Conservation (phyloP, 2,888 invertebrate species). For the Rhagonycha fulva region DNA sequence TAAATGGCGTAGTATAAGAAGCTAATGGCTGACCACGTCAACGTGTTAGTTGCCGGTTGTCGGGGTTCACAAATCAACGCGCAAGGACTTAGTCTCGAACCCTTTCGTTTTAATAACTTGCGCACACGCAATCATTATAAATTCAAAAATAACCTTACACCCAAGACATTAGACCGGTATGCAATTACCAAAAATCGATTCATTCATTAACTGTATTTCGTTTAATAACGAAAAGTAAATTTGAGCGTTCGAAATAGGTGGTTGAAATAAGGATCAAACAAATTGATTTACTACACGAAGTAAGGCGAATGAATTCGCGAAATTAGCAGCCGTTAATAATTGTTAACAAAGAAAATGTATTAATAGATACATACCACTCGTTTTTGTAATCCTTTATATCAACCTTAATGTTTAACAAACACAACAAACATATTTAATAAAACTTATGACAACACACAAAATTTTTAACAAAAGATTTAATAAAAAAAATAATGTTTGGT, state of each 20-base stretch:
- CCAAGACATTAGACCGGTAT: constrained; percentile 18
- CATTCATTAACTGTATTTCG: background rate
- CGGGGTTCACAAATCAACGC: constrained; percentile 81
- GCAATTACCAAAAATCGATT: constrained; percentile 14
- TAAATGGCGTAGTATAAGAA: constrained; percentile 49
- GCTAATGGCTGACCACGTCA: constrained; percentile 54
- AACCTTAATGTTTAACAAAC: constrained; percentile 50
- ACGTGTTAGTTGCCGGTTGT: constrained; percentile 62
- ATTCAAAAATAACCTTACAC: constrained; percentile 20
- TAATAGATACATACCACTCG: constrained; percentile 45
- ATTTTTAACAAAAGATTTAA: constrained; percentile 19
- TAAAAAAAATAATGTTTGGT: constrained; percentile 16
- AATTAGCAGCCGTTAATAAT: background rate
- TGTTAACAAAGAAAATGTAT: constrained; percentile 22
- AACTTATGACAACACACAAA: constrained; percentile 34
- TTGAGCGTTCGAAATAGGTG: background rate
- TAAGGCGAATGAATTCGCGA: background rate
- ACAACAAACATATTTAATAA: constrained; percentile 53
- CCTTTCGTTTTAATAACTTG: constrained; percentile 35
- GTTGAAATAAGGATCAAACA: background rate
- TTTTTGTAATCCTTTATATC: constrained; percentile 35
- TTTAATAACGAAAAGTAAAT: background rate
- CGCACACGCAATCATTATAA: constrained; percentile 15
- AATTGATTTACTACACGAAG: background rate
- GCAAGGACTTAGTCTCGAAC: constrained; percentile 62